Conservation (phyloP, 2,888 invertebrate species). For the Sabatieria punctata region DNA sequence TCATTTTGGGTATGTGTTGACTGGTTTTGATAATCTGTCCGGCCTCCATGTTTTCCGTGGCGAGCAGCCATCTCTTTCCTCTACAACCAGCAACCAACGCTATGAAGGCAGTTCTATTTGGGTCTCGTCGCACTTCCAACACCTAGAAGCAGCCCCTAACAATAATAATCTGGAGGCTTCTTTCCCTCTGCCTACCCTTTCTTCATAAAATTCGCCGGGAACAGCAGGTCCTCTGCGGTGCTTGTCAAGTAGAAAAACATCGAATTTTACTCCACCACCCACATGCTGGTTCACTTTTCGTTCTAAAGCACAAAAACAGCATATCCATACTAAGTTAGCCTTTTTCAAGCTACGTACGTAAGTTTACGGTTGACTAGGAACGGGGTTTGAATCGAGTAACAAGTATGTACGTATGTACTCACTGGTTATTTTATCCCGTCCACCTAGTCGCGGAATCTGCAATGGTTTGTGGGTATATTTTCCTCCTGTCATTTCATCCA, state of each 20-base stretch:
- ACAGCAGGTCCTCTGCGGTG: conserved; percentile 21
- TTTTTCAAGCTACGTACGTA: background rate
- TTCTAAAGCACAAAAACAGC: background rate
- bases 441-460: conserved; percentile 64
- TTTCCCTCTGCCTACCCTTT: conserved; percentile 18
- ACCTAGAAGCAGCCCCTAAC: no score
- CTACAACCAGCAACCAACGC: conserved; percentile 68
- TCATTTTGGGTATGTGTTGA: conserved; percentile 21
- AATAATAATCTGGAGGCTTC: no score
- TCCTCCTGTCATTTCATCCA: background rate
- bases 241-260: conserved; percentile 30
- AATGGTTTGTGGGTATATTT: conserved; percentile 67
- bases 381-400: background rate
- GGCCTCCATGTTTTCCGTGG: conserved; percentile 78
- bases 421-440: conserved; percentile 66
- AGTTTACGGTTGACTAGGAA: background rate
- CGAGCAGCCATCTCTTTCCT: conserved; percentile 71
- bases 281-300: conserved; percentile 24
- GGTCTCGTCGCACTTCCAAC: conserved; percentile 33
- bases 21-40: conserved; percentile 47
- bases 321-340: background rate
- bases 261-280: conserved; percentile 30
- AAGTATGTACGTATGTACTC: conserved; percentile 8
- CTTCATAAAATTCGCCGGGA: conserved; percentile 23
- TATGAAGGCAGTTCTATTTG: conserved; percentile 61